A percentile compares a stretch with the other conserved stretches of the same genome.
phyloP scores from a whole-genome alignment of 2,113 vertebrate species.

The Aldabrachelys gigantea region DNA sequence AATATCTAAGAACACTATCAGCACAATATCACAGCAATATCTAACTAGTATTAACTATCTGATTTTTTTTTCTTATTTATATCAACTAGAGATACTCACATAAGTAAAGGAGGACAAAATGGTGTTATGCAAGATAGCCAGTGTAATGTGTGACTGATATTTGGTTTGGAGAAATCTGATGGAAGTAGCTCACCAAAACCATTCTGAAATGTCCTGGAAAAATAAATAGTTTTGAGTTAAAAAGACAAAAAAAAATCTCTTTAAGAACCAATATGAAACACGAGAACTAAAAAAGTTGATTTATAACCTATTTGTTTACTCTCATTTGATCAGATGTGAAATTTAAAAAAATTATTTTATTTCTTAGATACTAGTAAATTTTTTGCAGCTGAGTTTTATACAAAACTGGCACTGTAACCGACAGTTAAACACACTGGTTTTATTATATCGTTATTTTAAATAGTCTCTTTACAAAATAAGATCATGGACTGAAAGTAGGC shows the following conservation, averaged over 20 bases:
- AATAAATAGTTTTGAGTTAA: slow-evolving; percentile 24
- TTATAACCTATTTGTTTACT: neutral
- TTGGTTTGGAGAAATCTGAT: slow-evolving; percentile 52
- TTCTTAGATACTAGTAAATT: neutral
- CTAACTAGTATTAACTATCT: neutral
- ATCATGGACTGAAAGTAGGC: neutral
- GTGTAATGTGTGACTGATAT: slow-evolving; percentile 64
- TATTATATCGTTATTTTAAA: neutral
- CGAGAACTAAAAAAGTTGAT: neutral
- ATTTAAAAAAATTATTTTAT: neutral
- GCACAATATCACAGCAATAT: neutral
- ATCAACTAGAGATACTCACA: slow-evolving; percentile 71
- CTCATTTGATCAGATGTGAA: neutral
- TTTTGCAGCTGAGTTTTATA: neutral
- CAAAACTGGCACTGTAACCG: neutral
- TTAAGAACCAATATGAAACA: neutral
- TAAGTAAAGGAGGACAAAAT: slow-evolving; percentile 71
- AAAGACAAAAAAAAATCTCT: slow-evolving; percentile 3
- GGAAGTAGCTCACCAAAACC: slow-evolving; percentile 55
- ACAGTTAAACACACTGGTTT: neutral
- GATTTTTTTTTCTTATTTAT: neutral
- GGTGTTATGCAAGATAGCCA: slow-evolving; percentile 88
- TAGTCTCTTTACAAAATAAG: neutral
- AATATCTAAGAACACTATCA: neutral
- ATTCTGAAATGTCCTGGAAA: slow-evolving; percentile 82